These are phyloP conservation scores for Samia ricini DNA, from an alignment of 1,140 invertebrate species.

Conservation along the genomic window DNA sequence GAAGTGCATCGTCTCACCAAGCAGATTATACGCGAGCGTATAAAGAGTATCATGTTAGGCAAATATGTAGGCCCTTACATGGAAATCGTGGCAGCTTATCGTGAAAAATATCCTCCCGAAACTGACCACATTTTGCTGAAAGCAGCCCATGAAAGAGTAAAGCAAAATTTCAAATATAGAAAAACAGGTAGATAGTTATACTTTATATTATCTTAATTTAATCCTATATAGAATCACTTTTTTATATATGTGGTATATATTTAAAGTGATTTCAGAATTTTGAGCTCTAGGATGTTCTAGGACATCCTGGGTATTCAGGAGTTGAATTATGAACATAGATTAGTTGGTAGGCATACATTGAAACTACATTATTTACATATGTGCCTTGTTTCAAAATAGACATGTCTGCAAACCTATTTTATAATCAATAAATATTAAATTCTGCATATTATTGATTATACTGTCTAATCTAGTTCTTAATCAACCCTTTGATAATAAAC, in stretches of 20 bases:
- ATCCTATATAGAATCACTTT: not conserved
- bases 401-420: not conserved
- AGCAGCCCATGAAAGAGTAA: constrained; percentile 12
- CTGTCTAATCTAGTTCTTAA: not conserved
- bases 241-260: not conserved
- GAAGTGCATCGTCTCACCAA: not conserved
- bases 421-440: not conserved
- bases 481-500: not conserved
- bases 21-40: constrained; percentile 39
- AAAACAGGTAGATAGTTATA: constrained; percentile 15
- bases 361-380: not conserved
- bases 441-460: not conserved
- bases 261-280: not conserved
- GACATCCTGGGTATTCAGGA: not conserved
- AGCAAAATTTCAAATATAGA: not conserved
- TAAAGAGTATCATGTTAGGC: constrained; percentile 44
- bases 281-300: not conserved
- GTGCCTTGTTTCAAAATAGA: not conserved
- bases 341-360: not conserved
- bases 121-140: constrained; percentile 50
- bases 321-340: not conserved
- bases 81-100: constrained; percentile 39
- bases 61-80: constrained; percentile 31
- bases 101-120: constrained; percentile 36
- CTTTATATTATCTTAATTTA: not conserved